phyloP scores from a whole-genome alignment of 2,113 vertebrate species.

The Fulmarus glacialis region DNA sequence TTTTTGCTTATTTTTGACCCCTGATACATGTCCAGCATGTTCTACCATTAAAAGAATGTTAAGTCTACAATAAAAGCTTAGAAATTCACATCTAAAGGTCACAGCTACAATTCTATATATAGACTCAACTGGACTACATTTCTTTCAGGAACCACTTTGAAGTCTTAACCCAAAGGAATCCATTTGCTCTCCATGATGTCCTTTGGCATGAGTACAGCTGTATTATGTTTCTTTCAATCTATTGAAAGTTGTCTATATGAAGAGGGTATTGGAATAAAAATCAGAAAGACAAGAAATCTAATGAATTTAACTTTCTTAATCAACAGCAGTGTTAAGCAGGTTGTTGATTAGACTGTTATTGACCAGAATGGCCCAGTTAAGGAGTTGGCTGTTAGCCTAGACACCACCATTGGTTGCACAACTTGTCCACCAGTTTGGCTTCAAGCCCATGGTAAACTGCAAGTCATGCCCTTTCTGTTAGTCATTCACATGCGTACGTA shows the following conservation, averaged over 20 bases:
- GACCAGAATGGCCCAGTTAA: neutral
- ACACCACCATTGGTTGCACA: neutral
- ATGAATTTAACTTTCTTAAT: neutral
- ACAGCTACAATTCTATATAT: neutral
- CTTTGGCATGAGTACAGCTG: neutral
- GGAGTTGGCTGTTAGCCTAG: neutral
- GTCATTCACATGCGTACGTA: neutral
- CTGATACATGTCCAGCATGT: neutral
- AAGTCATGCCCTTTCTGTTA: neutral
- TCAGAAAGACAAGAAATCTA: neutral
- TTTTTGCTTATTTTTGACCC: neutral
- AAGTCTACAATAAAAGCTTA: neutral
- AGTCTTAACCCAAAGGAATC: neutral
- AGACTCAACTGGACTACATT: neutral
- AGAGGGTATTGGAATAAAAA: neutral
- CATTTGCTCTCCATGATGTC: neutral
- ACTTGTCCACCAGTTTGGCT: neutral
- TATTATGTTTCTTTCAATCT: neutral
- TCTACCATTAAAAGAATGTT: neutral
- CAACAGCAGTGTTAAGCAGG: neutral
- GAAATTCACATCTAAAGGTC: neutral
- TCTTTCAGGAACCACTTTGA: neutral
- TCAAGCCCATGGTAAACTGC: neutral
- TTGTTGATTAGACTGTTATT: neutral
- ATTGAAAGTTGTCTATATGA: fast-evolving